Conservation (phyloP, 2,797 vertebrate genomes). For the Poeciliopsis presidionis region DNA sequence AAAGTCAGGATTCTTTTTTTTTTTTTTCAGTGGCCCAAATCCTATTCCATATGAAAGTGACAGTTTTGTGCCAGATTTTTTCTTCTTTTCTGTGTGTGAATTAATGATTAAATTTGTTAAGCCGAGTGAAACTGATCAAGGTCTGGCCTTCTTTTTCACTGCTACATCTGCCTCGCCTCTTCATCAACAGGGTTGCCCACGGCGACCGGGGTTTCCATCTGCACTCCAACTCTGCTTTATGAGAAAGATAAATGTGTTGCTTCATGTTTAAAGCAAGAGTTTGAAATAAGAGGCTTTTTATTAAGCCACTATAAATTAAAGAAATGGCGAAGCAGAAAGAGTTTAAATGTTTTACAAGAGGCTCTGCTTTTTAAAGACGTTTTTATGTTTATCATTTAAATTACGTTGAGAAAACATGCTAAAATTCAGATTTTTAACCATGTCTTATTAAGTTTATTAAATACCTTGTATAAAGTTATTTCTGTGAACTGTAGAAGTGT, state of each 20-base stretch:
- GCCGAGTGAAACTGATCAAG: slow-evolving; percentile 34
- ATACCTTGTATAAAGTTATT: neutral
- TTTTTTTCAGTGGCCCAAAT: too few relatives aligned
- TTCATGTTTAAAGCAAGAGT: slow-evolving; percentile 8
- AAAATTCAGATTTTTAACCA: neutral
- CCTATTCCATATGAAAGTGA: too few relatives aligned
- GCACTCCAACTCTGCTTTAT: slow-evolving; percentile 31
- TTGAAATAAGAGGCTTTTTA: neutral
- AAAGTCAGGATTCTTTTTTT: too few relatives aligned
- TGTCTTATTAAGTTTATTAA: neutral
- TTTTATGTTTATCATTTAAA: neutral
- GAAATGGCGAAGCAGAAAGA: slow-evolving; percentile 19
- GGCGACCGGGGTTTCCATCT: slow-evolving; percentile 44
- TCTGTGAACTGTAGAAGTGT: neutral
- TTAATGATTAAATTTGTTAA: too few relatives aligned
- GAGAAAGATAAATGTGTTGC: slow-evolving; percentile 31
- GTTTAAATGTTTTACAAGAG: neutral
- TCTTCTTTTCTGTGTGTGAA: too few relatives aligned
- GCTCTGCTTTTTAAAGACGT: neutral
- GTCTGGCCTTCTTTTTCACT: slow-evolving; percentile 23
- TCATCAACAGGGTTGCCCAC: slow-evolving; percentile 57
- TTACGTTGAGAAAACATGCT: neutral
- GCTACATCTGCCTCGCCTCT: slow-evolving; percentile 54
- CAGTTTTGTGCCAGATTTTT: too few relatives aligned
- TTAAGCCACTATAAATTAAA: slow-evolving; percentile 11